Evolutionary conservation across 2,888 invertebrate species (phyloP), one percentile per base, ranked within the genome.

Genomic region (Meiosimyza platycephala): DNA sequence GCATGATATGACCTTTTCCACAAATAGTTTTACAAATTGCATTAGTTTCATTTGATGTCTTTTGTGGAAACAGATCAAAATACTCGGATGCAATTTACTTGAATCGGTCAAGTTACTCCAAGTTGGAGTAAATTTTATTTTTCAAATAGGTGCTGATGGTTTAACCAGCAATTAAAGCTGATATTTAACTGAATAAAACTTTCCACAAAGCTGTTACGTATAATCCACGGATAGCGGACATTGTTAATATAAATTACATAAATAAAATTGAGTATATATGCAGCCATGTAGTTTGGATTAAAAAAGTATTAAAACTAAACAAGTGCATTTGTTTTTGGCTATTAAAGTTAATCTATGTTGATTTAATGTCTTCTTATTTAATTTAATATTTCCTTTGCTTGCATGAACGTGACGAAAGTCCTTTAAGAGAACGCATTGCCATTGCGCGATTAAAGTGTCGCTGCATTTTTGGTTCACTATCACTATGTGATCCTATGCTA

Each of bases 361-460:
- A n/a, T 60, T 51, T 59, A 50, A 48, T n/a, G 59, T 68, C 51
- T 59, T 60, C 50, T 33, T 18, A 11, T 22, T 66, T 15, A 65
- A 63, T 72, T 77, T 76, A 80, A 75, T 80, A 80, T 80, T 80
- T 80, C 77, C 80, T 80, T 77, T 81, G 81, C 22, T 75, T 75
- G 22, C 73, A 76, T 33, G 80, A 76, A 22, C 83, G 80, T 70
- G 83, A 75, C 60, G 83, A 79, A 59, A 90, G 89, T 60, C 91
- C 91, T 62, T 92, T 90, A 59, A 96, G 89, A 67, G 94, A 94
- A 15, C 95, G 90, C 95, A 95, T 95, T 16, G 95, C 95, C 93
- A 95, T 93, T 15, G 95, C 94, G 79, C 95, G 90, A 88, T 95
- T 95, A 87, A 95, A 95, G 84, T 95, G 95, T 50, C 95, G 91